Evolutionary conservation across 2,113 vertebrate species (phyloP).

Genomic region (Paratilapia polleni): DNA sequence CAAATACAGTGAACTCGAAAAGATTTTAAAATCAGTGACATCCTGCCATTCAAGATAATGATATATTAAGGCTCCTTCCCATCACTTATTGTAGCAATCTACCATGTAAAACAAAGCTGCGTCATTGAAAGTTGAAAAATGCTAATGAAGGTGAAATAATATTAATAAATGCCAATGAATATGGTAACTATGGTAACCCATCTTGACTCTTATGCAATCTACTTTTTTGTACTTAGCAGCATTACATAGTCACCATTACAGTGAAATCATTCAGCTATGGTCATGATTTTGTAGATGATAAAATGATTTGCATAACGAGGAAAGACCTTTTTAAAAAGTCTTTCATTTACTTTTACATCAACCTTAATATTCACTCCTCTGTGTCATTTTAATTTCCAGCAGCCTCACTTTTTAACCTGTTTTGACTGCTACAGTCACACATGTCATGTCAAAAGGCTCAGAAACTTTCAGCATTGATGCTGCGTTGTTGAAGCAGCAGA

Average conservation of each 20-base stretch:
- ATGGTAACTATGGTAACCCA: background rate
- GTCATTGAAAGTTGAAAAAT: background rate
- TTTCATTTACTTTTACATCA: background rate
- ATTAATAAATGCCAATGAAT: background rate
- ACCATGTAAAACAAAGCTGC: background rate
- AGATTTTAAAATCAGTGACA: background rate
- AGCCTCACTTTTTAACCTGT: background rate
- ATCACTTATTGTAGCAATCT: background rate
- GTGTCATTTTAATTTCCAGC: background rate
- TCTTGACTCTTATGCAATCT: background rate
- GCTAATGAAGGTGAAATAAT: background rate
- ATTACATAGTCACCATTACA: background rate
- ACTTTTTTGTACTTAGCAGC: background rate
- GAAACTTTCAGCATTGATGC: too few species aligned
- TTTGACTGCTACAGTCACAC: background rate
- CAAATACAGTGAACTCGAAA: accelerated
- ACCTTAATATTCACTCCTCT: background rate
- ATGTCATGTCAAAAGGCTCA: background rate
- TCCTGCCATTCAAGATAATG: background rate
- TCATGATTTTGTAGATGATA: conserved; percentile 12
- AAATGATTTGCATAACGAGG: background rate
- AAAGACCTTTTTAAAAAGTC: background rate
- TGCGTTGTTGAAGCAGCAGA: background rate
- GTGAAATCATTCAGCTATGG: background rate
- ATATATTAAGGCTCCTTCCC: background rate